Conservation (phyloP, 2,888 invertebrate species). For the Camptogramma bilineatum region DNA sequence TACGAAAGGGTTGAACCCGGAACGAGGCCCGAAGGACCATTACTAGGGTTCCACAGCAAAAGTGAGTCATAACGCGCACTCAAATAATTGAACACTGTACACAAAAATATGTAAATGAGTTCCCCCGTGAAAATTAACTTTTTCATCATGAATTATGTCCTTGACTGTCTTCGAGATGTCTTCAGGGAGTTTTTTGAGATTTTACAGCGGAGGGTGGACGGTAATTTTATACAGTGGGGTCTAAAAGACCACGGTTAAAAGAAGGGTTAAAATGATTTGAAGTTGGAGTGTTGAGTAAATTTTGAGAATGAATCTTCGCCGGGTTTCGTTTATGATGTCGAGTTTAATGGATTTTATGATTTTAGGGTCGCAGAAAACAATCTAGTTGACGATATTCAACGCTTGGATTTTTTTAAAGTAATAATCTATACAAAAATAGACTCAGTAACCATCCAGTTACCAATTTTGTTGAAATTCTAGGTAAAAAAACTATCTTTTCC, state of each 20-base stretch:
- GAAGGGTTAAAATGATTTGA: conserved; percentile 61
- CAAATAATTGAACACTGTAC: conserved; percentile 77
- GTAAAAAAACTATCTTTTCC: too few species aligned
- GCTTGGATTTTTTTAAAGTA: background rate
- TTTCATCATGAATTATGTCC: conserved; percentile 85
- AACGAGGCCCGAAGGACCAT: conserved; percentile 75
- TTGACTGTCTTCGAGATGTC: conserved; percentile 75
- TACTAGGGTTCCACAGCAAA: conserved; percentile 66
- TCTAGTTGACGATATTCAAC: conserved; percentile 19
- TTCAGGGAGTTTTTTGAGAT: conserved; percentile 82
- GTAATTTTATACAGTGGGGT: conserved; percentile 57
- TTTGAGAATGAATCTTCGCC: conserved; percentile 38
- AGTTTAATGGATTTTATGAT: conserved; percentile 34
- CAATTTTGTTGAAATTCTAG: too few species aligned
- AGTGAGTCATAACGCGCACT: conserved; percentile 67
- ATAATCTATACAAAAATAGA: background rate
- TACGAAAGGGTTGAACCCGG: conserved; percentile 71
- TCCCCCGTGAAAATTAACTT: conserved; percentile 82
- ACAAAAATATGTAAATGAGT: conserved; percentile 84
- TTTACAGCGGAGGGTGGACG: conserved; percentile 63
- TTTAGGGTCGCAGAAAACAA: conserved; percentile 28
- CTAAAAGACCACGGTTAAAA: conserved; percentile 50
- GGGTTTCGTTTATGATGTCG: conserved; percentile 33
- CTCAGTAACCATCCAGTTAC: background rate
- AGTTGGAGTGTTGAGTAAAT: conserved; percentile 43